Evolutionary conservation across 2,888 invertebrate species (phyloP).

Genomic region (Cerastis leucographa): DNA sequence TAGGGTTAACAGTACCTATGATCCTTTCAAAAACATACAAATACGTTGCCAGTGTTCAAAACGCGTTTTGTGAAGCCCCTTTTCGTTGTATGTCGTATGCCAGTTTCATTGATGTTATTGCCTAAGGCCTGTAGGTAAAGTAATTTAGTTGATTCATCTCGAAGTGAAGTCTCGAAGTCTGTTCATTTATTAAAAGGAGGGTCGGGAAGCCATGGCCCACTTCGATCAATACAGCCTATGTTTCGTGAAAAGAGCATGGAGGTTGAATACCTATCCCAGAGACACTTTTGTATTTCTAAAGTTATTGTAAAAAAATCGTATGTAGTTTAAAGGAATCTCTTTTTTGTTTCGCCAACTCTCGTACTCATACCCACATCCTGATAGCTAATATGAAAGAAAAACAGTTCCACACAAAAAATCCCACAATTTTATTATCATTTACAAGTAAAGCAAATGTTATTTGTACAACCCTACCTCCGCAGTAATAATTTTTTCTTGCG

Average conservation of each 20-base stretch:
- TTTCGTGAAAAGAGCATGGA: background rate
- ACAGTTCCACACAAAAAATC: background rate
- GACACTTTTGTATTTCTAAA: background rate
- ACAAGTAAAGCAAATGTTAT: background rate
- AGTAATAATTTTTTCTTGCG: constrained; percentile 40
- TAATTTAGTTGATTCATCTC: constrained; percentile 18
- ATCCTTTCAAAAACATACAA: constrained; percentile 30
- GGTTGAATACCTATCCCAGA: background rate
- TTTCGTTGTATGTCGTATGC: background rate
- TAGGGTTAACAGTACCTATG: background rate
- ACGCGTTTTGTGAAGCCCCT: background rate
- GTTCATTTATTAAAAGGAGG: constrained; percentile 8
- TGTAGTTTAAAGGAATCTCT: background rate
- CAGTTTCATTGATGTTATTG: background rate
- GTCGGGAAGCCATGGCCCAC: background rate
- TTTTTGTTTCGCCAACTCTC: background rate
- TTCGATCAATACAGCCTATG: constrained; percentile 30
- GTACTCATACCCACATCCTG: background rate
- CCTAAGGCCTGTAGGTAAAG: background rate
- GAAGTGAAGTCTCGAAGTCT: background rate
- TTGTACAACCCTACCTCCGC: background rate
- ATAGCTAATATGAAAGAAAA: background rate
- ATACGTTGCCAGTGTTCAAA: background rate
- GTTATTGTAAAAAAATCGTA: background rate
- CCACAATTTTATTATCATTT: background rate